phyloP scores from a whole-genome alignment of 2,888 invertebrate species.

The Nasonovia ribisnigri region DNA sequence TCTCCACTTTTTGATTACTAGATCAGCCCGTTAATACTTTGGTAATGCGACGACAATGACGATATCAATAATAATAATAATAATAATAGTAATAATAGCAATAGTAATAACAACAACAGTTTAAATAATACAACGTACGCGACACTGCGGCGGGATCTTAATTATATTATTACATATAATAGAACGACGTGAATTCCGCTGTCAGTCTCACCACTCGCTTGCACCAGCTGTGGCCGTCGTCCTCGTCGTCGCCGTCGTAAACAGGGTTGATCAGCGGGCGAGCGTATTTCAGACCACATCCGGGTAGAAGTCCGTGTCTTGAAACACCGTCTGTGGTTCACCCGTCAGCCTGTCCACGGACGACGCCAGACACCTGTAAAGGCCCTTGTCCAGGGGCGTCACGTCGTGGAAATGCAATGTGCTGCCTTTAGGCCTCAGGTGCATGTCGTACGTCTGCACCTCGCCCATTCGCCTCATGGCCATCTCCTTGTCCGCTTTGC shows the following conservation, averaged over 20 bases:
- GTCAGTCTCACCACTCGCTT: not conserved
- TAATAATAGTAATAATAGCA: slow-evolving; percentile 70
- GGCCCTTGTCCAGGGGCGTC: slow-evolving; percentile 68
- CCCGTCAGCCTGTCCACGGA: slow-evolving; percentile 67
- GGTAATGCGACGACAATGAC: not conserved
- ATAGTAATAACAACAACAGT: not conserved
- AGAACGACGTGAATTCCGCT: not conserved
- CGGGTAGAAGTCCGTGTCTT: slow-evolving; percentile 69
- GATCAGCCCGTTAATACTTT: not conserved
- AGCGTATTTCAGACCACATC: slow-evolving; percentile 65
- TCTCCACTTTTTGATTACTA: not conserved
- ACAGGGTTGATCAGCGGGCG: slow-evolving; percentile 43
- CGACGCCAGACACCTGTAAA: slow-evolving; percentile 69
- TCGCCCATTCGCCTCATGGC: slow-evolving; percentile 68
- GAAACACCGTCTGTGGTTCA: slow-evolving; percentile 68
- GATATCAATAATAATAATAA: not conserved
- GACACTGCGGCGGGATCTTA: not conserved
- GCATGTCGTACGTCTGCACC: slow-evolving; percentile 68
- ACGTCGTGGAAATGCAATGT: slow-evolving; percentile 67
- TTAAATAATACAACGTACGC: not conserved
- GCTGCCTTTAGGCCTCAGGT: slow-evolving; percentile 67
- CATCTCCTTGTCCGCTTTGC: slow-evolving; percentile 67
- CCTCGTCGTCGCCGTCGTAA: slow-evolving; percentile 81
- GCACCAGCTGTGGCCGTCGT: slow-evolving; percentile 89
- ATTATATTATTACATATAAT: not conserved